Conservation (phyloP, 2,797 vertebrate species). For the Mallotus villosus region DNA sequence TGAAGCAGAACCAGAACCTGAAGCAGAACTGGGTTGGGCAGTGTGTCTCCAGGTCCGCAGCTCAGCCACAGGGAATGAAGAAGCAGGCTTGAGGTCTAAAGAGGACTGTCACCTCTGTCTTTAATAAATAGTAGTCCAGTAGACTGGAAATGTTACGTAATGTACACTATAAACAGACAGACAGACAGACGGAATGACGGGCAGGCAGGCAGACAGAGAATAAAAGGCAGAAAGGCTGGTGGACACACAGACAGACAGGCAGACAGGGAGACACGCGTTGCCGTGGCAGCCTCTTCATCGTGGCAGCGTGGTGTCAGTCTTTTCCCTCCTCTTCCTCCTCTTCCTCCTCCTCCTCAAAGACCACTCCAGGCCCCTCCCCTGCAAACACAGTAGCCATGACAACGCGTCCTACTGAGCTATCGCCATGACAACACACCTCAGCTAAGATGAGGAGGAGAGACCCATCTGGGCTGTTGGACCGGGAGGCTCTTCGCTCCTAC, state of each 20-base stretch:
- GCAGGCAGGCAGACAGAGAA: slow-evolving; percentile 11
- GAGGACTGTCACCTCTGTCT: slow-evolving; percentile 42
- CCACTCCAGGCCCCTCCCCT: slow-evolving; percentile 48
- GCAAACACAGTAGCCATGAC: slow-evolving; percentile 43
- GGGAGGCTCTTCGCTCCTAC: slow-evolving; percentile 42
- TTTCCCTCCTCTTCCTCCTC: slow-evolving; percentile 2
- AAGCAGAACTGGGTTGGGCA: background rate
- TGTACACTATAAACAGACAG: slow-evolving; percentile 25
- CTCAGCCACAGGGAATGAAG: slow-evolving; percentile 16
- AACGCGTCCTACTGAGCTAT: slow-evolving; percentile 15
- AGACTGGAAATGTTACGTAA: slow-evolving; percentile 44
- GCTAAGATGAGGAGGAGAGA: background rate
- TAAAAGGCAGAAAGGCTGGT: slow-evolving; percentile 15
- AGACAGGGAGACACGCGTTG: background rate
- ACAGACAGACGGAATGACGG: slow-evolving; percentile 19
- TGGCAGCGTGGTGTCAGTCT: slow-evolving; percentile 3
- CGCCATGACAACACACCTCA: slow-evolving; percentile 27
- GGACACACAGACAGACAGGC: slow-evolving; percentile 15
- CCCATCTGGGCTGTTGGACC: background rate
- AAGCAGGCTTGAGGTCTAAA: slow-evolving; percentile 28
- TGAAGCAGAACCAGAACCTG: too few species aligned
- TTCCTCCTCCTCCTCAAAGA: slow-evolving; percentile 25
- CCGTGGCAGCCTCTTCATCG: background rate
- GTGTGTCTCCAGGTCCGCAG: background rate
- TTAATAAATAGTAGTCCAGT: slow-evolving; percentile 64